Evolutionary conservation across 2,113 vertebrate species (phyloP).

Genomic region (Dunckerocampus dactyliophorus): DNA sequence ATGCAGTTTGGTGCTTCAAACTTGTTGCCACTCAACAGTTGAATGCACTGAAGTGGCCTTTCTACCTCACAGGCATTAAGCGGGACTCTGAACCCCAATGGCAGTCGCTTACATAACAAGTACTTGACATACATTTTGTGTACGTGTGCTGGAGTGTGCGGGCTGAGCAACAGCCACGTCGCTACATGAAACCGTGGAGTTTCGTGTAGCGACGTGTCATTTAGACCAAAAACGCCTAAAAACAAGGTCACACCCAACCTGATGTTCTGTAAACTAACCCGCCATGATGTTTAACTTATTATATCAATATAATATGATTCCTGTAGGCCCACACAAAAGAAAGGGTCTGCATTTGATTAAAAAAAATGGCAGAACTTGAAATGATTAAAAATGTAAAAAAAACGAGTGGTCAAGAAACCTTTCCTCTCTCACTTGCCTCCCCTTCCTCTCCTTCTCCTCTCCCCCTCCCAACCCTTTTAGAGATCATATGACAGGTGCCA

Average conservation of each 20-base stretch:
- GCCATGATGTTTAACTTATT: neutral
- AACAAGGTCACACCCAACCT: conserved; percentile 27
- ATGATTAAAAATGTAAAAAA: neutral
- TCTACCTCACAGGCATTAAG: conserved; percentile 13
- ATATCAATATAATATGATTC: neutral
- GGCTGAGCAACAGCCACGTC: conserved; percentile 15
- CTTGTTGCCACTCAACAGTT: conserved; percentile 1
- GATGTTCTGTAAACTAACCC: conserved; percentile 2
- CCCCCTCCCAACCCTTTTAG: conserved; percentile 41
- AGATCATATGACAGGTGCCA: conserved; percentile 76
- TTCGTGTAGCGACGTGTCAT: conserved; percentile 41
- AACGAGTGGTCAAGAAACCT: conserved; percentile 1
- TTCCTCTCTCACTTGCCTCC: conserved; percentile 13
- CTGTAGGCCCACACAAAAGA: neutral
- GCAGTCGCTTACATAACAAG: conserved; percentile 50
- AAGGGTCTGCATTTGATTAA: neutral
- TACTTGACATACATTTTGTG: conserved; percentile 47
- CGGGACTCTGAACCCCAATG: conserved; percentile 45
- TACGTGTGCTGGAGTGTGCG: conserved; percentile 7
- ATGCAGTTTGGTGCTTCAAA: conserved; percentile 12
- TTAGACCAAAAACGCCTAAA: conserved; percentile 27
- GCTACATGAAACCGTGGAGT: conserved; percentile 3
- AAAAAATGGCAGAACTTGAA: neutral
- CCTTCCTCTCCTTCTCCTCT: conserved; percentile 33
- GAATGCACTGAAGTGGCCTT: conserved; percentile 8